A percentile compares a stretch with the other conserved stretches of the same genome.
Conservation (phyloP, 2,797 vertebrate genomes). For the Pyrrhura leucotis region DNA sequence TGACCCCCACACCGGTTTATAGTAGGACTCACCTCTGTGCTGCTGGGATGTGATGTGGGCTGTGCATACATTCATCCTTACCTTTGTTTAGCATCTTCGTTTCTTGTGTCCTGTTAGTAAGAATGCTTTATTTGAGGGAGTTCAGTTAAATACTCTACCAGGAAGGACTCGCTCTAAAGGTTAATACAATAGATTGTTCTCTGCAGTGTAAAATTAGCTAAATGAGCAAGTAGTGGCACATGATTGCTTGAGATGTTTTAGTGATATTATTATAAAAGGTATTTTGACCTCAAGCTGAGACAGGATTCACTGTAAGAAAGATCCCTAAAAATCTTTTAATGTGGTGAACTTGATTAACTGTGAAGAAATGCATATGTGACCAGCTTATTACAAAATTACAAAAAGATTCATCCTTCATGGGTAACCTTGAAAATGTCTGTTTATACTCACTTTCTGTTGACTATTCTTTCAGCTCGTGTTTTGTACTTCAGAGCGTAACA, state of each 20-base stretch:
- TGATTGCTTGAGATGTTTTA: background rate
- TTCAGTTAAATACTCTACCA: background rate
- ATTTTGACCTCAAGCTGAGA: background rate
- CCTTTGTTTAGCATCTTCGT: background rate
- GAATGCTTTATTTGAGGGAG: background rate
- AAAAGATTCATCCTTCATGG: background rate
- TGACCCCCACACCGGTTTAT: background rate
- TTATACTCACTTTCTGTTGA: background rate
- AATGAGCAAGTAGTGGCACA: background rate
- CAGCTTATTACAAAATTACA: background rate
- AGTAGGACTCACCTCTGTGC: background rate
- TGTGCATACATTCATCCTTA: rapidly evolving
- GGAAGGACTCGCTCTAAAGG: background rate
- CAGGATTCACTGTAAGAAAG: background rate
- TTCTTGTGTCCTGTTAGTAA: background rate
- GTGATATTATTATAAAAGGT: background rate
- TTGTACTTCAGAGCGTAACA: background rate
- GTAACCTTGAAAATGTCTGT: background rate
- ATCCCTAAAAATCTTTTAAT: background rate
- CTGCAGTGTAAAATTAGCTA: background rate
- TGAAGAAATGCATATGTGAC: background rate
- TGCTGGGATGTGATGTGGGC: background rate
- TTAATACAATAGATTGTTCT: background rate
- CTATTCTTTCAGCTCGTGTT: background rate
- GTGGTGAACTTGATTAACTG: background rate